Evolutionary conservation across 2,113 vertebrate genomes (phyloP), one percentile per base, ranked within the genome.

Genomic region (Channa maculata): DNA sequence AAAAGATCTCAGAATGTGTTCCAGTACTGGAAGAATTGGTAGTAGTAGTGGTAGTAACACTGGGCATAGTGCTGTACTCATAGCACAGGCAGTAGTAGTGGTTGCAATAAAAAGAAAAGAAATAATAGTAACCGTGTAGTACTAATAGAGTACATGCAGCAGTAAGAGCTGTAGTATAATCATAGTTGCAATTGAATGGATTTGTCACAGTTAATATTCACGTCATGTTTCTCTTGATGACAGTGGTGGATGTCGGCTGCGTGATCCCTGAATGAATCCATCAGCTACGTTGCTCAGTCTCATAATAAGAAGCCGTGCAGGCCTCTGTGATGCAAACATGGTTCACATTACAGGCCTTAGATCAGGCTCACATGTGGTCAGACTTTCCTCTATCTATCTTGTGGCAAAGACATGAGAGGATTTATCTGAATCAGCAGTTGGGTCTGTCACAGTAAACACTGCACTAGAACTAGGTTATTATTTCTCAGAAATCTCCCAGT

Each of bases 261-360:
- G 64, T 64, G 50, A 73, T 76, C 41, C 41, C 36, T 37, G 46
- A 84, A 41, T 58, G 46, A 65, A 71, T 82, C 49, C 63, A 54
- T 85, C 57, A 71, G 63, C 54, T 6, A 11, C 52, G 55, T 24
- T 6, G 9, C 65, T 55, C 24, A 14, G 55, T 65, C 65, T 46
- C 24, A 24, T 24, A 24, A 24, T 24, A 24, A 24, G 24, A 37
- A 71, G 51, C 13, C 0, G 68, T 52, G 11, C 44, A 15, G 65
- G 37, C 48, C 8, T 69, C 62, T 0, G 6, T 3, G 39, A 48
- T 77, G 57, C 57, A 62, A 86, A 78, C 68, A 12, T 85, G 89
- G 75, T 80, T 89, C 82, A 37, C 38, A 87, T 91, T 91, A 84
- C 39, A 63, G 64, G 73, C 77, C 43, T 39, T 80, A 88, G 77